These are phyloP conservation scores for Candoia aspera DNA, from an alignment of 2,113 vertebrate genomes.

Conservation along the genomic window DNA sequence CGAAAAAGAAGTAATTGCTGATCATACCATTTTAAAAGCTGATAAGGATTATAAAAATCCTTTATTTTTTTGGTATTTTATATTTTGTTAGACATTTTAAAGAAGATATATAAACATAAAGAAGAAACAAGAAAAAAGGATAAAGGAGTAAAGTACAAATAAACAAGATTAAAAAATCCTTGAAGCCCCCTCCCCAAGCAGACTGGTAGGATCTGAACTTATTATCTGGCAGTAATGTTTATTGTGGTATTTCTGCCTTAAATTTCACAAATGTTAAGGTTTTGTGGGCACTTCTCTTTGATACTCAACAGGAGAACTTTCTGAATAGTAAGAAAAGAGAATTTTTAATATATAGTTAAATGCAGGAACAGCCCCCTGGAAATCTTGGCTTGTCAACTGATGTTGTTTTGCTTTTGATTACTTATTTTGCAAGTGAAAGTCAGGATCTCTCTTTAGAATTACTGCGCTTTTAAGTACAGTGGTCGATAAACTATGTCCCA, in stretches of 20 bases:
- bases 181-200: background rate
- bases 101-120: background rate
- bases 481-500: slow-evolving; percentile 41
- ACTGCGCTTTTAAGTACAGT: slow-evolving; percentile 40
- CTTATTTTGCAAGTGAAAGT: slow-evolving; percentile 22
- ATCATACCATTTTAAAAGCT: background rate
- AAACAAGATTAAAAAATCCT: background rate
- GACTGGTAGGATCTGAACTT: background rate
- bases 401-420: slow-evolving; percentile 22
- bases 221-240: background rate
- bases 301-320: slow-evolving; percentile 13
- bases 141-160: background rate
- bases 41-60: background rate
- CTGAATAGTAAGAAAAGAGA: background rate
- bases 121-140: background rate
- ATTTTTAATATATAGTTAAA: slow-evolving; percentile 21
- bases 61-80: too few species aligned
- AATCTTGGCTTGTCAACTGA: slow-evolving; percentile 19
- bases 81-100: background rate
- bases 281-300: background rate
- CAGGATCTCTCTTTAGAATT: fast-evolving
- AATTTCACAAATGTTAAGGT: slow-evolving; percentile 1
- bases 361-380: background rate
- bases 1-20: too few species aligned
- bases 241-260: background rate